Base-by-base conservation (phyloP, 1,140 invertebrate species). In the Hylaeus volcanicus region DNA sequence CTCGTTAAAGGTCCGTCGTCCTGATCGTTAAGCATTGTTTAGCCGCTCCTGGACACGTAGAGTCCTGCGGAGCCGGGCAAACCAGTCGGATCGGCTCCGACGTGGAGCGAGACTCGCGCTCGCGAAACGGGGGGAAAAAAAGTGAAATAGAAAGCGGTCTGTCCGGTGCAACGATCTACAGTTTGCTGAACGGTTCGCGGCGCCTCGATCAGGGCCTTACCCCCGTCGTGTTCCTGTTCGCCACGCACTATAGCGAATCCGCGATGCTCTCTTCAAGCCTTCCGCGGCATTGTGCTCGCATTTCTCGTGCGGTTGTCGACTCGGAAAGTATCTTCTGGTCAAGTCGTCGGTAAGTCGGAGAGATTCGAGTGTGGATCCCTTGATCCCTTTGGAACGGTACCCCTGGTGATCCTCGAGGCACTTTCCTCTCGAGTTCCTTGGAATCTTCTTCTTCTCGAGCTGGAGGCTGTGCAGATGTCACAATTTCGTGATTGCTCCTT, bases 251-350 rank as follows among this genome's bases (percentile, higher is more conserved):
- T 88, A 88, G 81, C 81, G 48, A 81, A 71, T 14, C 51, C 66
- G 65, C 75, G 73, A 83, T 78, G 87, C 86, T 88, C 86, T 92
- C 91, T 91, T 91, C 83, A 85, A 88, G 88, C 86, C 88, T 90
- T 87, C 78, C 78, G 80, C 83, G 74, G 83, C 86, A 91, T 90
- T 90, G 88, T 89, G 90, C 89, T 90, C 92, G 92, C 93, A 93
- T 93, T 93, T 93, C 92, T 93, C 92, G 93, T 93, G 92, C 93
- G 93, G 93, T 93, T 93, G 93, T 93, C 93, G 92, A 91, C 92
- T 93, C 92, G 92, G 89, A 93, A 93, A 93, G 92, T 93, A 90
- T 91, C 91, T 90, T 91, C 92, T 89, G 90, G 88, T 88, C 90
- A 90, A 79, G 60, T 89, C 84, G 87, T 92, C 92, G 92, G 92